Percentiles rank a stretch among this genome's conserved stretches.
These are phyloP conservation scores for Fulmarus glacialis DNA, from an alignment of 2,113 vertebrate species.

Conservation along the genomic window DNA sequence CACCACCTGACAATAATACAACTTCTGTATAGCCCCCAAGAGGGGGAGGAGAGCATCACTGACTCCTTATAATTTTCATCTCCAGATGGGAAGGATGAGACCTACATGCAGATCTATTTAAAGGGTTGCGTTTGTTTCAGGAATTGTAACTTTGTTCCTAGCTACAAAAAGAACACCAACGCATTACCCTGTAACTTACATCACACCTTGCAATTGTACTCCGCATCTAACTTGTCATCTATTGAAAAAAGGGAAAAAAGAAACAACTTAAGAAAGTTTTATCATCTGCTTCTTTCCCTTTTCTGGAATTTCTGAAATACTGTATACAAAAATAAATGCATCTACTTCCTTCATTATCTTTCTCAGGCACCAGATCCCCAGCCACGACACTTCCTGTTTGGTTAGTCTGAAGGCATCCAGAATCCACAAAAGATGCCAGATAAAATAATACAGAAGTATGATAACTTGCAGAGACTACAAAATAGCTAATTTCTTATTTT, in stretches of 20 bases:
- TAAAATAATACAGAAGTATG: not conserved
- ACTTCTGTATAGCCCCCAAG: not conserved
- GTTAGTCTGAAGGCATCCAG: not conserved
- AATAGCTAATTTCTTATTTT: not conserved
- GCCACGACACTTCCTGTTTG: not conserved
- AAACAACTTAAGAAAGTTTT: slow-evolving; percentile 13
- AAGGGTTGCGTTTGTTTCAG: slow-evolving; percentile 19
- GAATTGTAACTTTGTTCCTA: slow-evolving; percentile 41
- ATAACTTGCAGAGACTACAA: not conserved
- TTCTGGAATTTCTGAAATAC: slow-evolving; percentile 32
- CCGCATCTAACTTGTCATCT: slow-evolving; percentile 34
- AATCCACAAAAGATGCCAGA: not conserved
- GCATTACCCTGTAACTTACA: slow-evolving; percentile 46
- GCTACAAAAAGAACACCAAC: slow-evolving; percentile 51
- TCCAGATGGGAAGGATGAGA: slow-evolving; percentile 40
- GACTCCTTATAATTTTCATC: slow-evolving; percentile 51
- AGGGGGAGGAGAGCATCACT: slow-evolving; percentile 30
- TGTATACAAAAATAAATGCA: not conserved
- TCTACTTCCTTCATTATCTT: not conserved
- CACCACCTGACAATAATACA: not conserved
- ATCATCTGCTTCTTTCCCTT: not conserved
- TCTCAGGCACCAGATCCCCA: not conserved
- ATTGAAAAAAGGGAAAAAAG: not conserved
- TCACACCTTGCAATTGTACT: slow-evolving; percentile 24
- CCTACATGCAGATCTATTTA: slow-evolving; percentile 41